Conservation (phyloP, 1,140 invertebrate species). For the Gryon sp. region DNA sequence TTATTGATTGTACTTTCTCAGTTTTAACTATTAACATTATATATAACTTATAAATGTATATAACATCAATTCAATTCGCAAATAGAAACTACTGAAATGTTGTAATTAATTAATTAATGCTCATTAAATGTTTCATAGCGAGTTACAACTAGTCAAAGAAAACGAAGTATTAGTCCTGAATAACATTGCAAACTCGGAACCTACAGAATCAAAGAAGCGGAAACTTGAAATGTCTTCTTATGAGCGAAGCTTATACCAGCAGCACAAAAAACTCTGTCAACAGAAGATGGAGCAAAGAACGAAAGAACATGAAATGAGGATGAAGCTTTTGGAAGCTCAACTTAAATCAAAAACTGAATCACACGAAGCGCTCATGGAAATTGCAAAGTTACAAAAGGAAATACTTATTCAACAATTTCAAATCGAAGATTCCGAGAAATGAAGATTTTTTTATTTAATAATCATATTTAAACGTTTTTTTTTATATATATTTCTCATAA, state of each 20-base stretch:
- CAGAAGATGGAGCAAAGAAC: slow-evolving; percentile 34
- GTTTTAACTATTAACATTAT: too few species aligned
- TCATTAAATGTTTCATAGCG: too few species aligned
- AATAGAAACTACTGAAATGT: background rate
- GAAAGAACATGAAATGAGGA: slow-evolving; percentile 40
- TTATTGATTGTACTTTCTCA: too few species aligned
- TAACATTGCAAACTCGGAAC: background rate
- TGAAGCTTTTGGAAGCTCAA: slow-evolving; percentile 35
- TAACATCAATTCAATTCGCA: background rate
- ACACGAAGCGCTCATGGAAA: slow-evolving; percentile 26
- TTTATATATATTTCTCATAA: too few species aligned
- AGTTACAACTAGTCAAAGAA: slow-evolving; percentile 21
- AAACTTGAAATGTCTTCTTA: slow-evolving; percentile 24
- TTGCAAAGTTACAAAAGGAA: slow-evolving; percentile 20
- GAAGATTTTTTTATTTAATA: background rate
- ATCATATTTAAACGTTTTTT: too few species aligned
- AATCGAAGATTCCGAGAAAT: background rate
- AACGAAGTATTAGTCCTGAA: slow-evolving; percentile 8
- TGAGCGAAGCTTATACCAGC: slow-evolving; percentile 24
- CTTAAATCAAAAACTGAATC: slow-evolving; percentile 16
- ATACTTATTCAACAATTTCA: background rate
- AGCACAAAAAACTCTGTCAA: slow-evolving; percentile 15
- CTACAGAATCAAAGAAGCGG: slow-evolving; percentile 9
- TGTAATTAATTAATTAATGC: too few species aligned
- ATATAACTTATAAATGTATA: too few species aligned